Evolutionary conservation across 2,113 vertebrate genomes (phyloP).

Genomic region (Aleadryas rufinucha): DNA sequence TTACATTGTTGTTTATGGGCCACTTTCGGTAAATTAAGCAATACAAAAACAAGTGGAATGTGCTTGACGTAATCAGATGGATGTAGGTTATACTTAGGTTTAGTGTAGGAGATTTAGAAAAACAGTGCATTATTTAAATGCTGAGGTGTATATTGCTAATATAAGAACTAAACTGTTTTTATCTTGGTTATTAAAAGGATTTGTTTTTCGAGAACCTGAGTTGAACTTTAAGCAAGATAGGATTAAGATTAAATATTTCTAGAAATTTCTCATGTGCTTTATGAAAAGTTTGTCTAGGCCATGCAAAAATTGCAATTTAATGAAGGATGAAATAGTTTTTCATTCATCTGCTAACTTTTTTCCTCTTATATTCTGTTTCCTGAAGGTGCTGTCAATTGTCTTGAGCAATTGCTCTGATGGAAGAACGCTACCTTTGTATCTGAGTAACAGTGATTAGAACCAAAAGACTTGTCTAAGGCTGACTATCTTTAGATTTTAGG

Average conservation of each 20-base stretch:
- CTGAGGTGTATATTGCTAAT: neutral
- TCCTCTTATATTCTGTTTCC: neutral
- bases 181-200: neutral
- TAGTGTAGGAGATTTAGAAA: neutral
- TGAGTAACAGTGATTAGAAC: neutral
- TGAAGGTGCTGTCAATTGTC: neutral
- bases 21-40: neutral
- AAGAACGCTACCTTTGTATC: neutral
- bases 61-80: neutral
- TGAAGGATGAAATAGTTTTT: neutral
- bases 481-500: neutral
- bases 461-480: neutral
- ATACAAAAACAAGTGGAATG: neutral
- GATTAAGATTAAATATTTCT: neutral
- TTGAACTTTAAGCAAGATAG: neutral
- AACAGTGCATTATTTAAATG: neutral
- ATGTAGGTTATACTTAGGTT: neutral
- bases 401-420: neutral
- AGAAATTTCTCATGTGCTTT: neutral
- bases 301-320: neutral
- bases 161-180: neutral
- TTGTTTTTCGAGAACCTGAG: neutral
- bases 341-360: neutral
- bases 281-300: neutral
- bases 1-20: neutral